These are phyloP conservation scores for Clamator glandarius DNA, from an alignment of 2,797 vertebrate species.

Conservation along the genomic window DNA sequence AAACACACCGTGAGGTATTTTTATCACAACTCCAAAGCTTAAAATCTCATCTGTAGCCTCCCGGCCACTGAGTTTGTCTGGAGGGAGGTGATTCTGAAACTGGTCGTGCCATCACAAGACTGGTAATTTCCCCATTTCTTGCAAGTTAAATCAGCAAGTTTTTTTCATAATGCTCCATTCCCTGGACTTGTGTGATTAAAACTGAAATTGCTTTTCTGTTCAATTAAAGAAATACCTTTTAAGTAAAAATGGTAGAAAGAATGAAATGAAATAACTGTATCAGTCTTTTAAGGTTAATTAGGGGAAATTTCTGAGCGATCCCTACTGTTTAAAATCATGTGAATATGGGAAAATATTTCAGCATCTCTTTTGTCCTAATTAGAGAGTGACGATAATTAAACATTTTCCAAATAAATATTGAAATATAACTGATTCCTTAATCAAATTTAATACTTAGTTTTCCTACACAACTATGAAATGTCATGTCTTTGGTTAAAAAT, in stretches of 20 bases:
- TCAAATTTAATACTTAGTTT: neutral
- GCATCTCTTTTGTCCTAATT: neutral
- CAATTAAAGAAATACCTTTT: constrained; percentile 31
- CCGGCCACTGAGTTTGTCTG: neutral
- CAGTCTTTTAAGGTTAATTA: constrained; percentile 9
- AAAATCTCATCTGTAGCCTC: neutral
- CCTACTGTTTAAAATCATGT: neutral
- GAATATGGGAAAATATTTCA: constrained; percentile 20
- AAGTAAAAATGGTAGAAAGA: neutral
- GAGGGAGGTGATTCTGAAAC: neutral
- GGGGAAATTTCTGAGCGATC: neutral
- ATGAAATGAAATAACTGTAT: neutral
- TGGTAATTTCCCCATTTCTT: neutral
- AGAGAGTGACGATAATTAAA: neutral
- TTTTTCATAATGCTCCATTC: neutral
- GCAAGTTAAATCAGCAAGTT: neutral
- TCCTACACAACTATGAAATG: neutral
- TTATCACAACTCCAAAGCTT: neutral
- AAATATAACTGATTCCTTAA: constrained; percentile 8
- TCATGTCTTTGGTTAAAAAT: neutral
- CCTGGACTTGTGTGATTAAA: neutral
- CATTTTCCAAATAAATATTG: constrained; percentile 20
- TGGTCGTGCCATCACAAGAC: neutral
- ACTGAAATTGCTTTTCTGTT: constrained; percentile 24
- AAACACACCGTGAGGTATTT: neutral